Evolutionary conservation across 2,113 vertebrate species (phyloP).

Genomic region (Charadrius vociferus): DNA sequence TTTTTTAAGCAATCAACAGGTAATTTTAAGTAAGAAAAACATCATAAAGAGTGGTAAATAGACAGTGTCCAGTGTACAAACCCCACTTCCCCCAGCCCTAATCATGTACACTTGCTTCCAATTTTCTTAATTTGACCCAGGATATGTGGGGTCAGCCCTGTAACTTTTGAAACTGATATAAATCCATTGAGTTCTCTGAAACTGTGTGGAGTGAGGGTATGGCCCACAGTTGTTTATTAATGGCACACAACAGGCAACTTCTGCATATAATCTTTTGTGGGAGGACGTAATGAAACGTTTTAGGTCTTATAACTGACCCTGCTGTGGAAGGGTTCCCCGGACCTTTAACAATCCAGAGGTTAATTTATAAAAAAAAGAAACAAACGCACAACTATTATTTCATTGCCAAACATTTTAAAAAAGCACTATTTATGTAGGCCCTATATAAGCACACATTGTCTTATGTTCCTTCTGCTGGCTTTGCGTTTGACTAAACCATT

Average conservation of each 20-base stretch:
- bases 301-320: neutral
- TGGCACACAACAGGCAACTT: neutral
- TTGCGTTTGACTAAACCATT: conserved; percentile 69
- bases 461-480: conserved; percentile 67
- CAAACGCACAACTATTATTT: conserved; percentile 65
- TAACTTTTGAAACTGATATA: neutral
- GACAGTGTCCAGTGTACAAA: neutral
- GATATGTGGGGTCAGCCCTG: neutral
- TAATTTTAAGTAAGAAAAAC: neutral
- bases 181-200: neutral
- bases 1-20: neutral
- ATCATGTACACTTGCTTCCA: neutral
- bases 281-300: neutral
- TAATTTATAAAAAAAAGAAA: conserved; percentile 19
- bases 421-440: conserved; percentile 72
- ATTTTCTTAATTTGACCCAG: neutral
- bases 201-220: neutral
- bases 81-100: neutral
- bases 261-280: neutral
- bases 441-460: conserved; percentile 70
- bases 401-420: conserved; percentile 66
- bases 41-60: neutral
- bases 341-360: conserved; percentile 9
- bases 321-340: neutral
- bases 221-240: neutral